A percentile compares a stretch with the other conserved stretches of the same genome.
Conservation (phyloP, 2,113 vertebrate species). For the Glaucomys volans region DNA sequence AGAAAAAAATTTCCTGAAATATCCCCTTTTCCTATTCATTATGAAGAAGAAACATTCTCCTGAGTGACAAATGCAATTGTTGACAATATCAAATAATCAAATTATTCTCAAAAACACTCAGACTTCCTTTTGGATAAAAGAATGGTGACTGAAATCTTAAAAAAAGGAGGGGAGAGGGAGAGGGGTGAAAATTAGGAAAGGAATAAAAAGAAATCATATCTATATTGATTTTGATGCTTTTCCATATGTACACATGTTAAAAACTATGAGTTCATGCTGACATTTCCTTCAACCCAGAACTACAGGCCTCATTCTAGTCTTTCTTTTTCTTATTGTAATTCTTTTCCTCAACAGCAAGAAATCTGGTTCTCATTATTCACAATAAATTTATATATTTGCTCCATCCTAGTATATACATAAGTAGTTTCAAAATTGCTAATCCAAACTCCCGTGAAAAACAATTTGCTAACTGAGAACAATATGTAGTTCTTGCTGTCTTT, state of each 20-base stretch:
- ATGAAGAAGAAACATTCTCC: conserved; percentile 24
- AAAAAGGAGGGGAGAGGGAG: background rate
- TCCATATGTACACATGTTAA: background rate
- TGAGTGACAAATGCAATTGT: background rate
- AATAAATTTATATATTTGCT: conserved; percentile 39
- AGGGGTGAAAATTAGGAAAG: background rate
- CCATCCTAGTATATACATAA: background rate
- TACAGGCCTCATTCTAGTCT: background rate
- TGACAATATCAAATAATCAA: conserved; percentile 29
- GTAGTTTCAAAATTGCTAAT: conserved; percentile 31
- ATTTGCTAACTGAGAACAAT: conserved; percentile 39
- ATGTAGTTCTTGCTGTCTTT: conserved; percentile 21
- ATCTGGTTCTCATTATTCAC: conserved; percentile 37
- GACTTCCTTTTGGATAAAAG: conserved; percentile 39
- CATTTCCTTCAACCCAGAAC: background rate
- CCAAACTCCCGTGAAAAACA: conserved; percentile 2
- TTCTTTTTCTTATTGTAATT: conserved; percentile 37
- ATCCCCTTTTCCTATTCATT: background rate
- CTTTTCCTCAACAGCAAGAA: conserved; percentile 3
- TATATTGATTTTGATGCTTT: background rate
- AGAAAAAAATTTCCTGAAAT: conserved; percentile 25
- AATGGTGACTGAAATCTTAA: conserved; percentile 18
- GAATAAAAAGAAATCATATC: background rate
- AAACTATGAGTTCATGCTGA: background rate
- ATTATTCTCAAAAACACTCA: conserved; percentile 32